Conservation (phyloP, 2,888 invertebrate species). For the Athalia cordata region DNA sequence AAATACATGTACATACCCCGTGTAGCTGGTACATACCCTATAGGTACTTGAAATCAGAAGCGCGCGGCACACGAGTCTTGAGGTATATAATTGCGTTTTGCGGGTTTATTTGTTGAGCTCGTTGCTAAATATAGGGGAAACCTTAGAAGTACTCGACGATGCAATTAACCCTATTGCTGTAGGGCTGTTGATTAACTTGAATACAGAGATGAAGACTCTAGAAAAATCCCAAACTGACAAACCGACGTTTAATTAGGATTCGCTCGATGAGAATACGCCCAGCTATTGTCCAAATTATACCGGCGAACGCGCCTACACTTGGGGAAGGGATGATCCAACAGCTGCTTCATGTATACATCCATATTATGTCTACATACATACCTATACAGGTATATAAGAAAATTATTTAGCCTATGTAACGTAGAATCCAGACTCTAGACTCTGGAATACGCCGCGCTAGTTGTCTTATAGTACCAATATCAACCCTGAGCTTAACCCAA, state of each 20-base stretch:
- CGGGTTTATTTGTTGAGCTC: not conserved
- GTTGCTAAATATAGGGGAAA: too few relatives aligned
- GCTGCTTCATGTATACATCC: too few relatives aligned
- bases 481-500: conserved; percentile 32
- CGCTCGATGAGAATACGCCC: not conserved
- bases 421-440: not conserved
- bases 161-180: conserved; percentile 27
- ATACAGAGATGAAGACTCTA: not conserved
- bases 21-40: too few relatives aligned
- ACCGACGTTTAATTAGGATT: conserved; percentile 6
- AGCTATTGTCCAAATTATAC: conserved; percentile 6
- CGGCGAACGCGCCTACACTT: not conserved
- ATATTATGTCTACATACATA: too few relatives aligned
- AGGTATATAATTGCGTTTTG: not conserved
- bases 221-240: conserved; percentile 8
- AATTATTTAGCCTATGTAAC: not conserved
- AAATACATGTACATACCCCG: too few relatives aligned
- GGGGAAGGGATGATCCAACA: not conserved
- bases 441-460: not conserved
- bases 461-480: conserved; percentile 27
- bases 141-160: conserved; percentile 18
- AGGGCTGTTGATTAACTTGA: not conserved
- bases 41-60: too few relatives aligned
- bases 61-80: not conserved
- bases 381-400: too few relatives aligned